Percentiles rank a stretch among this genome's conserved stretches.
These are phyloP conservation scores for Fissipunctia ypsillon DNA, from an alignment of 2,888 invertebrate genomes.

Conservation along the genomic window DNA sequence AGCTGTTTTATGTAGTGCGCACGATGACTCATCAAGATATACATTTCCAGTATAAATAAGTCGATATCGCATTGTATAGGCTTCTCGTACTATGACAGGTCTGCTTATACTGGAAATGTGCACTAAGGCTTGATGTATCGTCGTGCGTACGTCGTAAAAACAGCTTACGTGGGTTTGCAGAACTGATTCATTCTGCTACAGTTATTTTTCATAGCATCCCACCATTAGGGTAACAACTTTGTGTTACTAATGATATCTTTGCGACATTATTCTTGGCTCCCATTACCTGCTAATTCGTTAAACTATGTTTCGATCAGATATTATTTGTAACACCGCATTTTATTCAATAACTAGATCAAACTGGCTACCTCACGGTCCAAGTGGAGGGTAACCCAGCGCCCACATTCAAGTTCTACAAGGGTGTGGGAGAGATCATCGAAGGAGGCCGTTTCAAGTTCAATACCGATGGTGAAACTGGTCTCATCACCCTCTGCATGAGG, in stretches of 20 bases:
- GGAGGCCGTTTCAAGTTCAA: conserved; percentile 98
- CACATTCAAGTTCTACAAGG: conserved; percentile 98
- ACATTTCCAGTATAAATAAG: neutral
- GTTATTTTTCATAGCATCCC: neutral
- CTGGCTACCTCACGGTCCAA: conserved; percentile 97
- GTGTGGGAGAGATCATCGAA: conserved; percentile 97
- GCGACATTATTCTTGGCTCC: no score
- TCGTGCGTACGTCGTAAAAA: neutral
- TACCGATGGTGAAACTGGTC: conserved; percentile 98
- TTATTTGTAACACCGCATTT: conserved; percentile 1
- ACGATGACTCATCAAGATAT: neutral
- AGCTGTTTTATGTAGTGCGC: neutral
- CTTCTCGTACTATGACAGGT: neutral
- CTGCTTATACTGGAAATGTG: neutral
- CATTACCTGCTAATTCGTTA: neutral
- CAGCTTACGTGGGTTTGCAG: neutral
- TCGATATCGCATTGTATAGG: neutral
- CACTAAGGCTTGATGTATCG: neutral
- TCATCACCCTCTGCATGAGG: conserved; percentile 98
- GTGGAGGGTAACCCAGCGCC: conserved; percentile 98
- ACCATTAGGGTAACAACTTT: neutral
- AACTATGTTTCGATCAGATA: neutral
- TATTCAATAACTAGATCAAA: conserved; percentile 92
- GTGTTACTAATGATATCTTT: neutral
- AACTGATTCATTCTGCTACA: neutral